These are phyloP conservation scores for Rhinolophus sinicus DNA, from an alignment of 2,113 vertebrate species.

Conservation along the genomic window DNA sequence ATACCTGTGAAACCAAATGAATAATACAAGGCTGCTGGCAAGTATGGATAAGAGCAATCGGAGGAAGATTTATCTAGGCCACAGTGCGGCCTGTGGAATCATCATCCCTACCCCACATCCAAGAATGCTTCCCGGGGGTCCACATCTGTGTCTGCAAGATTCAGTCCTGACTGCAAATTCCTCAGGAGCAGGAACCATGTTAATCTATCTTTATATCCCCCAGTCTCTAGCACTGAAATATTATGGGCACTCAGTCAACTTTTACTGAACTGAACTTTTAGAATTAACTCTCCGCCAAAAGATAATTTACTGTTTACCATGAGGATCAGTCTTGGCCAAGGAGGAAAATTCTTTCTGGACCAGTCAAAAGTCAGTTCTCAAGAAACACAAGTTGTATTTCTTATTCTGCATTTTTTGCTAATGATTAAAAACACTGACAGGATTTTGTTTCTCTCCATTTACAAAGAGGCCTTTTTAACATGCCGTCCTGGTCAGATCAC, in stretches of 20 bases:
- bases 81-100: neutral
- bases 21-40: neutral
- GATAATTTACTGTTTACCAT: neutral
- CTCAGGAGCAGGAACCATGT: neutral
- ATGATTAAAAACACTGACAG: conserved; percentile 11
- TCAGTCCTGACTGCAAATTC: neutral
- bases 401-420: conserved; percentile 13
- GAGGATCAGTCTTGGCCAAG: neutral
- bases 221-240: neutral
- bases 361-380: conserved; percentile 33
- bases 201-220: neutral
- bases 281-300: conserved; percentile 18
- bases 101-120: neutral
- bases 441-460: neutral
- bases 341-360: conserved; percentile 25
- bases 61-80: neutral
- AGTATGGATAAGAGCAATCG: neutral
- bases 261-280: neutral
- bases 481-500: conserved; percentile 33
- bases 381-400: conserved; percentile 22
- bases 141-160: neutral
- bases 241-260: neutral
- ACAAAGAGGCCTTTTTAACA: conserved; percentile 30
- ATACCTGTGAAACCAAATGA: neutral
- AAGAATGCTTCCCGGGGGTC: neutral